Evolutionary conservation across 2,797 vertebrate genomes (phyloP).

Genomic region (Manis crassicaudata): DNA sequence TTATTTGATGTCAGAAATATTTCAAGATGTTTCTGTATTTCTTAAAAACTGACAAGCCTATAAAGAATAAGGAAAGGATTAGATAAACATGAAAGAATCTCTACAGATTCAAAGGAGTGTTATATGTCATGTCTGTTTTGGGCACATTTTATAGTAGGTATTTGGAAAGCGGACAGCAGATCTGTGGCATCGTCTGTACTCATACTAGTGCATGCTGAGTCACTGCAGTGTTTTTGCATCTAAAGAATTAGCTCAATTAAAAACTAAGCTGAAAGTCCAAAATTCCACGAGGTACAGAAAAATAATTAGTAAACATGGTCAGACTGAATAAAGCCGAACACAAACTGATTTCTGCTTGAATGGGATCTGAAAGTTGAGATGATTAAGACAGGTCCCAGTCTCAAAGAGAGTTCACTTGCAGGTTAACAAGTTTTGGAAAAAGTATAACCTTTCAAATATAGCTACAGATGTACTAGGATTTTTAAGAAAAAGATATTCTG

Average conservation of each 20-base stretch:
- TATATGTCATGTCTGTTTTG: background rate
- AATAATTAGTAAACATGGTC: constrained; percentile 44
- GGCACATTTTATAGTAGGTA: background rate
- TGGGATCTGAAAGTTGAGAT: background rate
- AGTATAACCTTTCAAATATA: constrained; percentile 25
- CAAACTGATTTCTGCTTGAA: constrained; percentile 44
- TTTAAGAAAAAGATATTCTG: constrained; percentile 33
- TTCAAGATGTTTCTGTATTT: constrained; percentile 45
- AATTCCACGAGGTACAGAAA: background rate
- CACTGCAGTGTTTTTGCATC: constrained; percentile 9
- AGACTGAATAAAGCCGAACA: background rate
- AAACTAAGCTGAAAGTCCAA: constrained; percentile 27
- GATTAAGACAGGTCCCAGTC: background rate
- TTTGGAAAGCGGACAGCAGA: background rate
- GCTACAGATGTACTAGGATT: background rate
- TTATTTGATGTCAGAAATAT: constrained; percentile 26
- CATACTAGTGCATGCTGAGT: background rate
- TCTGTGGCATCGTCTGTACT: background rate
- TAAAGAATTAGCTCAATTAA: constrained; percentile 47
- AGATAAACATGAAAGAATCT: background rate
- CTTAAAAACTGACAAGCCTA: constrained; percentile 29
- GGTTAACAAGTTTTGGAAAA: constrained; percentile 17
- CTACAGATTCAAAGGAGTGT: background rate
- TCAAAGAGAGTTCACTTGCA: background rate
- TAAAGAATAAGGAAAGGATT: constrained; percentile 27